Percentiles rank a stretch among this genome's conserved stretches.
Evolutionary conservation across 2,797 vertebrate genomes (phyloP).

Genomic region (Onychomys leucogaster): DNA sequence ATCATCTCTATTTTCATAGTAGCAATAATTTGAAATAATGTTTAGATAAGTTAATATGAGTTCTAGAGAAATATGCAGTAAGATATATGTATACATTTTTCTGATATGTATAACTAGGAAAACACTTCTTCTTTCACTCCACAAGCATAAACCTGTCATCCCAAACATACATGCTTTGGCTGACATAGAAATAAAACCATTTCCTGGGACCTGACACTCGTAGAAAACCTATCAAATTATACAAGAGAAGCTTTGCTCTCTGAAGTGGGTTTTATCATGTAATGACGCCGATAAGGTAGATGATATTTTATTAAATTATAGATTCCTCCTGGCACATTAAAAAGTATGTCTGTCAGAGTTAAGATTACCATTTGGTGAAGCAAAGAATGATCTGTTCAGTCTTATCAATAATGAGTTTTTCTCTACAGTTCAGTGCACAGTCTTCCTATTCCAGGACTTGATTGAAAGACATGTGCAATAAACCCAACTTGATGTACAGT

Average conservation of each 20-base stretch:
- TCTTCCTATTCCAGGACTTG: slow-evolving; percentile 15
- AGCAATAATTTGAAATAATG: neutral
- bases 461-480: neutral
- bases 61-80: neutral
- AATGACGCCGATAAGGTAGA: slow-evolving; percentile 21
- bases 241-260: neutral
- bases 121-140: neutral
- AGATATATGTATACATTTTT: neutral
- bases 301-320: neutral
- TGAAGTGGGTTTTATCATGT: neutral
- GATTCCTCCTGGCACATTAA: slow-evolving; percentile 20
- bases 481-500: neutral
- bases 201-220: neutral
- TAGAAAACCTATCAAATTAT: neutral
- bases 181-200: neutral
- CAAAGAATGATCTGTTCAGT: slow-evolving; percentile 57
- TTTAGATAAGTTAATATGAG: slow-evolving; percentile 1
- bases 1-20: neutral
- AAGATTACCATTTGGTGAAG: neutral
- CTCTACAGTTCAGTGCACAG: neutral
- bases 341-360: neutral
- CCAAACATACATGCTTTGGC: neutral
- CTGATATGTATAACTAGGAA: neutral
- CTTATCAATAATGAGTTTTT: slow-evolving; percentile 55
- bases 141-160: neutral